These are phyloP conservation scores for Athetis lepigone DNA, from an alignment of 2,888 invertebrate genomes.

Conservation along the genomic window DNA sequence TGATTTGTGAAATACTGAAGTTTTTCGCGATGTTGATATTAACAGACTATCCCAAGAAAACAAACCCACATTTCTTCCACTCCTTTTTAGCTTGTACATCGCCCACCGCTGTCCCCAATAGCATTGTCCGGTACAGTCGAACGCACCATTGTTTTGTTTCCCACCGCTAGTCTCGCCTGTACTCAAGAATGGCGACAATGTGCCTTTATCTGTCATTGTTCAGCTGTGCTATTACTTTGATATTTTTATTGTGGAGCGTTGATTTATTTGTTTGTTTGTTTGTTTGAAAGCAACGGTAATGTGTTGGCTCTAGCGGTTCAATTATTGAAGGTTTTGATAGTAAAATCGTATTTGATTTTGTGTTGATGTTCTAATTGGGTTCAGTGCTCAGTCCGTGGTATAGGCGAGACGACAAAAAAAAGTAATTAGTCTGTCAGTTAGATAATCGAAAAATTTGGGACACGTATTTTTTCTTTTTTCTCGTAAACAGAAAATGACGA, in stretches of 20 bases:
- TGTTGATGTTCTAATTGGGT: neutral
- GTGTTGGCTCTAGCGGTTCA: neutral
- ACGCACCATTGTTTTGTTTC: conserved; percentile 57
- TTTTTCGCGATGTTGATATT: too few relatives aligned
- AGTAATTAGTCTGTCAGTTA: too few relatives aligned
- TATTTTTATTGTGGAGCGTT: conserved; percentile 47
- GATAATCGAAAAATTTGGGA: too few relatives aligned
- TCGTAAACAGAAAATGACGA: too few relatives aligned
- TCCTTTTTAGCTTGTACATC: conserved; percentile 20
- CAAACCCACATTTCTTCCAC: conserved; percentile 3
- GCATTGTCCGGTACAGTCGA: conserved; percentile 52
- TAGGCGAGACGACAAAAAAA: too few relatives aligned
- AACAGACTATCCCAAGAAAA: too few relatives aligned
- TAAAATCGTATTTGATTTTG: neutral
- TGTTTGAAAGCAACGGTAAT: neutral
- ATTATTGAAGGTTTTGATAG: neutral
- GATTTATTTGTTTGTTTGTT: conserved; percentile 23
- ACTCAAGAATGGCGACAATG: conserved; percentile 53
- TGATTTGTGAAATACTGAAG: too few relatives aligned
- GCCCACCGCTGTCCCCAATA: conserved; percentile 44
- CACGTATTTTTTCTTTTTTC: too few relatives aligned
- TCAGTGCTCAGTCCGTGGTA: too few relatives aligned
- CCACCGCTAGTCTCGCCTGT: conserved; percentile 48
- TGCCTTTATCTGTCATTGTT: conserved; percentile 48
- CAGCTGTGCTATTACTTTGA: conserved; percentile 40